Evolutionary conservation across 1,140 invertebrate genomes (phyloP).

Genomic region (Chironomus striatipennis): DNA sequence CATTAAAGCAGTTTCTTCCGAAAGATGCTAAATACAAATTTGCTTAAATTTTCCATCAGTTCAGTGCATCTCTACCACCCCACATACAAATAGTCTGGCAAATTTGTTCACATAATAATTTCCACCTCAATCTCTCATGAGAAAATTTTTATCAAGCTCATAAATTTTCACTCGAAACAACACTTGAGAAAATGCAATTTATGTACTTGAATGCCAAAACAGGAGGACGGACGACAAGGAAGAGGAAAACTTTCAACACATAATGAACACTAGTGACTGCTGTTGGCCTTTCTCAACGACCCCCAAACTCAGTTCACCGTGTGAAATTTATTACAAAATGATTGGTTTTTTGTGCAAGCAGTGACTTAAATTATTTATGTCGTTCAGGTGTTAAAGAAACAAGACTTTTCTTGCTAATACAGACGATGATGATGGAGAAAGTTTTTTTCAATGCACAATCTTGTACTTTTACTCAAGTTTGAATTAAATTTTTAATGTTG

Average conservation of each 20-base stretch:
- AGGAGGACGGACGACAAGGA: no score
- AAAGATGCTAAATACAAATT: no score
- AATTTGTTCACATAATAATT: neutral
- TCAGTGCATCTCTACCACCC: no score
- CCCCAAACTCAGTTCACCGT: neutral
- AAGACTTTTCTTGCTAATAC: no score
- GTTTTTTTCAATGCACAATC: neutral
- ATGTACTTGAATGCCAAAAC: neutral
- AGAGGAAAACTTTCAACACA: conserved; percentile 10
- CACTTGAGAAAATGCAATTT: neutral
- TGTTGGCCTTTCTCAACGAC: neutral
- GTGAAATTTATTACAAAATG: conserved; percentile 3
- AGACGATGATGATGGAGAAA: neutral
- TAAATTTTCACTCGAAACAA: neutral
- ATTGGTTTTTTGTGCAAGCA: neutral
- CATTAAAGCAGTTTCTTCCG: no score
- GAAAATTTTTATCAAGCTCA: neutral
- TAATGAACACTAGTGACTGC: conserved; percentile 1
- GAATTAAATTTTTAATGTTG: conserved; percentile 10
- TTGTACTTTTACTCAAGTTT: neutral
- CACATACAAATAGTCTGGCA: neutral
- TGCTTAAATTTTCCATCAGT: no score
- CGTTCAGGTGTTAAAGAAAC: neutral
- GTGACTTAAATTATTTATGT: conserved; percentile 9
- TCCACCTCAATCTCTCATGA: neutral